phyloP scores from a whole-genome alignment of 2,888 invertebrate species.

The Entomobrya proxima region DNA sequence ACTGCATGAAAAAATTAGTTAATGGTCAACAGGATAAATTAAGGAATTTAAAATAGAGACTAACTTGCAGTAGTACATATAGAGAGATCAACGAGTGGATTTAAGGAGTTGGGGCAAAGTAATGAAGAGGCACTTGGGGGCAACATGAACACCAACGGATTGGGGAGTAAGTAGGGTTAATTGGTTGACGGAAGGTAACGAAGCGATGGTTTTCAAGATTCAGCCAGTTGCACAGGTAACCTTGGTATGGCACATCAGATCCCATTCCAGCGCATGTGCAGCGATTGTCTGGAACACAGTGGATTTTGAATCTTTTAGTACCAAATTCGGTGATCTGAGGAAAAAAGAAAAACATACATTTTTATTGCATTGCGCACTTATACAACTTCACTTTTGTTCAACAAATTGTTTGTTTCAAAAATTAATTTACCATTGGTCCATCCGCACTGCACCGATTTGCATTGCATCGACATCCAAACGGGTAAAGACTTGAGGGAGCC shows the following conservation, averaged over 20 bases:
- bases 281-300: conserved; percentile 46
- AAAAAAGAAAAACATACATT: background rate
- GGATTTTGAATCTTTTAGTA: conserved; percentile 14
- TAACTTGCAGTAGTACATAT: no score
- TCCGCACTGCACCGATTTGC: conserved; percentile 4
- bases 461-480: conserved; percentile 48
- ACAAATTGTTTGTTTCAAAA: no score
- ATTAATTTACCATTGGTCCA: conserved; percentile 29
- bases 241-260: background rate
- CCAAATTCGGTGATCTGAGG: conserved; percentile 15
- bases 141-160: conserved; percentile 58
- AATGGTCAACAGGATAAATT: no score
- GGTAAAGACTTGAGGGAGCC: conserved; percentile 33
- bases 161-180: conserved; percentile 38
- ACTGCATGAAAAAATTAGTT: no score
- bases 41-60: no score
- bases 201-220: background rate
- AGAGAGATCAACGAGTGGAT: no score
- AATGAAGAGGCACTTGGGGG: background rate
- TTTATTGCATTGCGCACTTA: no score
- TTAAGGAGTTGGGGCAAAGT: no score
- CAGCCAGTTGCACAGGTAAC: conserved; percentile 54
- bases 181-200: background rate
- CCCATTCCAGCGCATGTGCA: conserved; percentile 42
- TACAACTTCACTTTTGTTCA: no score